Base-by-base conservation (phyloP, 2,797 vertebrate genomes). In the Hafferia zeledoni region DNA sequence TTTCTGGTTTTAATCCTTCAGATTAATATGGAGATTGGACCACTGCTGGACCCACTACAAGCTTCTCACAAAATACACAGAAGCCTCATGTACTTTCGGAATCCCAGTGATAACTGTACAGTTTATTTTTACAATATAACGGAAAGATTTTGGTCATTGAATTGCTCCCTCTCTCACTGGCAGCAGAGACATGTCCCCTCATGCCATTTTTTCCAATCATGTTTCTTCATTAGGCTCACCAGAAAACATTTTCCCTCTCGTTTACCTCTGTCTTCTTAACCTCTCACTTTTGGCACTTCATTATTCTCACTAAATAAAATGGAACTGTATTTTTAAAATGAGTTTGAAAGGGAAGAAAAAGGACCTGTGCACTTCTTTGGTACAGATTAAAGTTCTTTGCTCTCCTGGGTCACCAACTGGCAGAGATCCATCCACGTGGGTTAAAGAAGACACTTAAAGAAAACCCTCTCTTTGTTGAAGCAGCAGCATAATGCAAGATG, bases 401-500 rank as follows among this genome's bases (percentile, higher is more conserved):
- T 77, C 52, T 87, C 52, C 47, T 56, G 41, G 55, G 83, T 93
- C 85, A 91, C 30, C 44, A 83, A 2, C 69, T 37, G 86, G 77
- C 72, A 94, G 59, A 90, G 69, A 91, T 69, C 55, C 74, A 83
- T 76, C 37, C 80, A 56, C 28, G 15, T 1, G 9, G 13, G 59
- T 87, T 86, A 87, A 70, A 84, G 68, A 44, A 95, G 74, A 86
- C 17, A 56, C 85, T 91, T 83, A 39, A 70, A 93, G 83, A 78
- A 95, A 92, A 76, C n/a, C 18, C 67, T 75, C 27, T 87, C 65
- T 92, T 65, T 86, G 50, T 70, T 77, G 55, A 68, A 93, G 71
- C 28, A 92, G 76, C 76, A 89, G 82, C 41, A 43, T 43, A 85
- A 83, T 19, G 37, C 78, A 94, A 80, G 11, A 47, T 2, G 2